These are phyloP conservation scores for Idaea biselata DNA, from an alignment of 2,888 invertebrate species.

Conservation along the genomic window DNA sequence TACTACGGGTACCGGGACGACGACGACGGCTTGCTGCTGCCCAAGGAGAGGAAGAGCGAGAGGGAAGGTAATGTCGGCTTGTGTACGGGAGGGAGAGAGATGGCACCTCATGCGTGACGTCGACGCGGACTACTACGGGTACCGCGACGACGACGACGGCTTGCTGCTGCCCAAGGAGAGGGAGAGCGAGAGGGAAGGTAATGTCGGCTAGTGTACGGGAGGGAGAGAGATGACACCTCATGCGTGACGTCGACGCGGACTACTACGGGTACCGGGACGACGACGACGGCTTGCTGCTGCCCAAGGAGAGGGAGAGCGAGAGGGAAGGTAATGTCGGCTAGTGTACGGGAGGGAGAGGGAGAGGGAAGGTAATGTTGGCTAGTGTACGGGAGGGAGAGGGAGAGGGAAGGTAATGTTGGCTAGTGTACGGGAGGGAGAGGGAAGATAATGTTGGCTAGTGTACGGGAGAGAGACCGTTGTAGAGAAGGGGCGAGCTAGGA, in stretches of 20 bases:
- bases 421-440: too few relatives aligned
- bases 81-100: too few relatives aligned
- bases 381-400: constrained; percentile 84
- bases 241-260: constrained; percentile 99
- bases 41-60: constrained; percentile 91
- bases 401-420: constrained; percentile 72
- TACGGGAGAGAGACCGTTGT: too few relatives aligned
- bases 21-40: constrained; percentile 96
- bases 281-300: constrained; percentile 96
- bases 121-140: constrained; percentile 99
- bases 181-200: constrained; percentile 85
- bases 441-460: too few relatives aligned
- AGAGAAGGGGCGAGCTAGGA: too few relatives aligned
- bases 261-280: constrained; percentile 99
- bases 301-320: constrained; percentile 91
- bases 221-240: too few relatives aligned
- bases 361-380: constrained; percentile 53
- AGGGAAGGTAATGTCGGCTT: constrained; percentile 48
- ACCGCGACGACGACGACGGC: constrained; percentile 99
- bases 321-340: constrained; percentile 49
- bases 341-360: too few relatives aligned
- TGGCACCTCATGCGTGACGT: constrained; percentile 99
- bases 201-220: background rate
- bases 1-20: constrained; percentile 99
- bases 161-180: constrained; percentile 93